Percentiles rank a stretch among this genome's conserved stretches.
Evolutionary conservation across 1,140 invertebrate species (phyloP).

Genomic region (Anagrus nilaparvatae): DNA sequence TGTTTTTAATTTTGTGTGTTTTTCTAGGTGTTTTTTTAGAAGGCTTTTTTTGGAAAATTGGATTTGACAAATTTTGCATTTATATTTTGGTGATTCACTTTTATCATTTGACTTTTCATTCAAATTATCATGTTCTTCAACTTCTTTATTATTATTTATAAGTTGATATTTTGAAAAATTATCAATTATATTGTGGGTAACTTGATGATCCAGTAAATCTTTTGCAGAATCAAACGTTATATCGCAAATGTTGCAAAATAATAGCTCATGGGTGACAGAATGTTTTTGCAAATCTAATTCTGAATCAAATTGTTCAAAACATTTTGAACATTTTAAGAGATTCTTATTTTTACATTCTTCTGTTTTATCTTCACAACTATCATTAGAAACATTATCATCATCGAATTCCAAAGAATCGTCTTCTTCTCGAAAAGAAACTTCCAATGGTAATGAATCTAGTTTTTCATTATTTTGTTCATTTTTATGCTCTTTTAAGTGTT

Average conservation of each 20-base stretch:
- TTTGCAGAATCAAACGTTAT: slow-evolving; percentile 30
- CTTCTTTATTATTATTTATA: slow-evolving; percentile 7
- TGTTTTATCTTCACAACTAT: slow-evolving; percentile 16
- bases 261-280: slow-evolving; percentile 16
- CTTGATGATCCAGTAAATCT: slow-evolving; percentile 28
- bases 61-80: slow-evolving; percentile 32
- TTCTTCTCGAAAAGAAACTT: slow-evolving; percentile 28
- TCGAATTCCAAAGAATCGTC: slow-evolving; percentile 27
- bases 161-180: no score
- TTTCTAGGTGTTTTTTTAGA: slow-evolving; percentile 28
- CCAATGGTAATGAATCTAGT: slow-evolving; percentile 23
- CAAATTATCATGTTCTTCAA: slow-evolving; percentile 11
- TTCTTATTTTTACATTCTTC: neutral
- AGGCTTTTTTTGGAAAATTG: slow-evolving; percentile 29
- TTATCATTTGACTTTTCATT: no score
- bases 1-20: slow-evolving; percentile 26
- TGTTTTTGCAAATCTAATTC: slow-evolving; percentile 25
- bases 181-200: slow-evolving; percentile 33
- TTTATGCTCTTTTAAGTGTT: slow-evolving; percentile 38
- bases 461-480: slow-evolving; percentile 24
- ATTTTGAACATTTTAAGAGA: slow-evolving; percentile 32
- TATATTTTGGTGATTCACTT: slow-evolving; percentile 17
- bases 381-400: slow-evolving; percentile 18
- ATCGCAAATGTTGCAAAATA: slow-evolving; percentile 31
- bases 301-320: slow-evolving; percentile 22